These are phyloP conservation scores for Pteronotus mesoamericanus DNA, from an alignment of 2,797 vertebrate species.

Conservation along the genomic window DNA sequence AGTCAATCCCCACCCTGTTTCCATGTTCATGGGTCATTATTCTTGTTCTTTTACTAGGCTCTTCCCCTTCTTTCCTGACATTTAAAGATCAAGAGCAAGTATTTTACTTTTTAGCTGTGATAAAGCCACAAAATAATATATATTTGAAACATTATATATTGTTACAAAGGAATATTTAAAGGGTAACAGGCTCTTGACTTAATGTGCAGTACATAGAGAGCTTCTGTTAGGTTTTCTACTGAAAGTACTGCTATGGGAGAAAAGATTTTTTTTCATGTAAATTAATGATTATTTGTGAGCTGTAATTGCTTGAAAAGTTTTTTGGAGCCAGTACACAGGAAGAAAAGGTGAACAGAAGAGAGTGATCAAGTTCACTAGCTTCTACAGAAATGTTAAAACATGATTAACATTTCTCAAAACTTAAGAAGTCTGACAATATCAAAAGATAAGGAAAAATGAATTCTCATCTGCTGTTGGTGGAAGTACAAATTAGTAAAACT, in stretches of 20 bases:
- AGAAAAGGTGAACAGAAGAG: neutral
- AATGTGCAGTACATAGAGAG: neutral
- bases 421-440: neutral
- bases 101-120: neutral
- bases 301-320: neutral
- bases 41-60: too few relatives aligned
- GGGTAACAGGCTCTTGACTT: neutral
- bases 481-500: neutral
- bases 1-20: too few relatives aligned
- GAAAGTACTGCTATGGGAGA: neutral
- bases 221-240: neutral
- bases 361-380: neutral
- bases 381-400: neutral
- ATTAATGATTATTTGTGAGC: neutral
- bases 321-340: neutral
- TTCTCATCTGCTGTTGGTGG: neutral
- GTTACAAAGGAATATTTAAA: neutral
- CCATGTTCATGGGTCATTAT: too few relatives aligned
- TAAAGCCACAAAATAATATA: neutral
- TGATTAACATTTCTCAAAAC: neutral
- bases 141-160: neutral
- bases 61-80: neutral
- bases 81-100: neutral
- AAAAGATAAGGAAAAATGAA: slow-evolving; percentile 26
- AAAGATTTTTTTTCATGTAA: neutral